A percentile compares a stretch with the other conserved stretches of the same genome.
phyloP scores from a whole-genome alignment of 1,140 invertebrate species.

The Caerostris extrusa region DNA sequence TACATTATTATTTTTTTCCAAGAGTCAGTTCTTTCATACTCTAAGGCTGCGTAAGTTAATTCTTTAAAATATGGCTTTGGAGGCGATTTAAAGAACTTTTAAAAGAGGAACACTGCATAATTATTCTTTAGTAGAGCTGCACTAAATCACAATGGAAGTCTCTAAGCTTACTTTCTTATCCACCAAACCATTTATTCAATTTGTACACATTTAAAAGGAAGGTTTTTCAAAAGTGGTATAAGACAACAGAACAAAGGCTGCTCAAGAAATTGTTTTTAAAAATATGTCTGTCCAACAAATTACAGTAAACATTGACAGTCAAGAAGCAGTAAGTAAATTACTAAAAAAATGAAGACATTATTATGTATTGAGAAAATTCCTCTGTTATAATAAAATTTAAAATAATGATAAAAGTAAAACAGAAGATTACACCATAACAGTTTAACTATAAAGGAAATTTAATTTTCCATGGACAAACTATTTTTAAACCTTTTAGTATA shows the following conservation, averaged over 20 bases:
- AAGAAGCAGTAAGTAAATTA: too few relatives aligned
- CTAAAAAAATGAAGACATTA: too few relatives aligned
- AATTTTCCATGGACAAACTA: too few relatives aligned
- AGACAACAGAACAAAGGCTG: not conserved
- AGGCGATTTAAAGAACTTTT: conserved; percentile 26
- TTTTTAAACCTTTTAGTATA: too few relatives aligned
- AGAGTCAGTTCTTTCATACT: not conserved
- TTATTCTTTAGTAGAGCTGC: conserved; percentile 29
- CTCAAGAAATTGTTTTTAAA: not conserved
- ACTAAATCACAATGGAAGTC: conserved; percentile 47
- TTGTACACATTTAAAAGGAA: conserved; percentile 5
- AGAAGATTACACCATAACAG: too few relatives aligned
- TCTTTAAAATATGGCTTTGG: conserved; percentile 36
- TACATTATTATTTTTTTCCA: not conserved
- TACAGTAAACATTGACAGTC: not conserved
- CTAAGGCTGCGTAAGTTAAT: not conserved
- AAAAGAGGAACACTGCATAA: conserved; percentile 7
- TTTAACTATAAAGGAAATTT: too few relatives aligned
- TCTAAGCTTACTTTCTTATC: not conserved
- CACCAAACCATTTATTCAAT: conserved; percentile 30
- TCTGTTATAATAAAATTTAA: too few relatives aligned
- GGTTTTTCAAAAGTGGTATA: not conserved
- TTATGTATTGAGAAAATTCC: too few relatives aligned
- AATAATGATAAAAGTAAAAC: too few relatives aligned
- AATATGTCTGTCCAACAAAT: not conserved